Evolutionary conservation across 2,888 invertebrate species (phyloP).

Genomic region (Schizaphis graminum): DNA sequence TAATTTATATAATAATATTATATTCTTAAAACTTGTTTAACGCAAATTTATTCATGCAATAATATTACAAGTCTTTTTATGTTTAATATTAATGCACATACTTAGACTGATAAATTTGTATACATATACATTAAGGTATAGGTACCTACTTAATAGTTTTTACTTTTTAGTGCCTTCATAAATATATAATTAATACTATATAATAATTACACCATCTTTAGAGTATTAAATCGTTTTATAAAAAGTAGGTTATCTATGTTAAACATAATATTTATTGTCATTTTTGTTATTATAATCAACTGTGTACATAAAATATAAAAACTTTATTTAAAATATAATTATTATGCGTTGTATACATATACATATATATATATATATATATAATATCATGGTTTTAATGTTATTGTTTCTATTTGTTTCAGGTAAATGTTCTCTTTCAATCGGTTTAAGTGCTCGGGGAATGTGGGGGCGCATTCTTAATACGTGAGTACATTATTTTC

Average conservation of each 20-base stretch:
- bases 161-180: background rate
- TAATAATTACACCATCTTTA: background rate
- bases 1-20: background rate
- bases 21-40: background rate
- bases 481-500: constrained; percentile 64
- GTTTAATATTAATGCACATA: background rate
- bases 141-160: background rate
- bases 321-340: too few relatives aligned
- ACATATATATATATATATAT: too few relatives aligned
- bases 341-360: too few relatives aligned
- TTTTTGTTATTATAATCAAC: background rate
- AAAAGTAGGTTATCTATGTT: background rate
- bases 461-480: constrained; percentile 41
- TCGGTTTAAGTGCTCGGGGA: constrained; percentile 57
- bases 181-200: background rate
- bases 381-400: constrained; percentile 16
- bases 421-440: constrained; percentile 54
- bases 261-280: background rate
- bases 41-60: background rate
- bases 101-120: background rate
- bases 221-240: background rate
- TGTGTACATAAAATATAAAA: background rate
- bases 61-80: background rate
- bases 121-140: background rate
- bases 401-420: constrained; percentile 49